Percentiles rank a stretch among this genome's conserved stretches.
Evolutionary conservation across 2,797 vertebrate genomes (phyloP).

Genomic region (Acropternis orthonyx): DNA sequence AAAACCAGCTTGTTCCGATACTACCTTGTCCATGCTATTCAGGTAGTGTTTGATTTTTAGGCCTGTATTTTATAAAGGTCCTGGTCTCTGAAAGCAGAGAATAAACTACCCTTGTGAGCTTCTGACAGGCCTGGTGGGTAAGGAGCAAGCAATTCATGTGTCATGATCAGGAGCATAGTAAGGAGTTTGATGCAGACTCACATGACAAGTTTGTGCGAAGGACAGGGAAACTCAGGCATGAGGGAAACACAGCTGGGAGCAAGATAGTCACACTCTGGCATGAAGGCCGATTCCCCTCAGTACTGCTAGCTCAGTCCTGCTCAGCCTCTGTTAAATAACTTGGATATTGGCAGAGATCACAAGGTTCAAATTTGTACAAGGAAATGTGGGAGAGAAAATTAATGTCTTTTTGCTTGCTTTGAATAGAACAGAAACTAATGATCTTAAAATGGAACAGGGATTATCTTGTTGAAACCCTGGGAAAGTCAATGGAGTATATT

Average conservation of each 20-base stretch:
- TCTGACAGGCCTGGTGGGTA: not conserved
- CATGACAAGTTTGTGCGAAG: not conserved
- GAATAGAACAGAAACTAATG: not conserved
- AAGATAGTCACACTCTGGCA: fast-evolving
- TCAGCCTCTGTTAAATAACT: not conserved
- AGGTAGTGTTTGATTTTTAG: constrained; percentile 75
- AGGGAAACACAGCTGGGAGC: not conserved
- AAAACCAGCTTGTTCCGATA: constrained; percentile 92
- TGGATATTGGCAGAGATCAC: not conserved
- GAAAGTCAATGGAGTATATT: not conserved
- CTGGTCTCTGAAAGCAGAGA: not conserved
- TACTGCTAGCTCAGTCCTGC: not conserved
- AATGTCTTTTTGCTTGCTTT: not conserved
- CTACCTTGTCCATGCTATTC: constrained; percentile 90
- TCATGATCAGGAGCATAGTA: not conserved
- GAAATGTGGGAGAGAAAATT: not conserved
- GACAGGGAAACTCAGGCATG: not conserved
- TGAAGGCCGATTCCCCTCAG: not conserved
- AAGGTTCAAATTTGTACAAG: not conserved
- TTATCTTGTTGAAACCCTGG: not conserved
- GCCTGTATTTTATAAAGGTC: not conserved
- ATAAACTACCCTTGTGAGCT: not conserved
- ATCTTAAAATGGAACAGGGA: not conserved
- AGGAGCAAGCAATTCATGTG: not conserved
- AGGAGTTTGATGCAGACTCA: not conserved